Conservation (phyloP, 2,797 vertebrate genomes). For the Aselliscus stoliczkanus region DNA sequence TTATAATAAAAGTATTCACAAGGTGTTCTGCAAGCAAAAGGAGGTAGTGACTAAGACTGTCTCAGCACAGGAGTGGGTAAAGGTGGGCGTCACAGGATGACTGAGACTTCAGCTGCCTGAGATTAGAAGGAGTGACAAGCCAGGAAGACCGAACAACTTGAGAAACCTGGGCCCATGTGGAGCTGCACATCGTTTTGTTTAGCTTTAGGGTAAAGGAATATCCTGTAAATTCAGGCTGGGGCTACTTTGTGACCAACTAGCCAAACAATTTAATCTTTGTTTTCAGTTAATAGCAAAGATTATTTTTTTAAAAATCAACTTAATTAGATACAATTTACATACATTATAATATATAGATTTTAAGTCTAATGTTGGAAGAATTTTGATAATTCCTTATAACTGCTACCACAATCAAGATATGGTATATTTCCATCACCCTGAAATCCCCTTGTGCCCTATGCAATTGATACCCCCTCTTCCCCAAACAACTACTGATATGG, state of each 20-base stretch:
- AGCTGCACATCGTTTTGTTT: background rate
- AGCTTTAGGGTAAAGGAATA: background rate
- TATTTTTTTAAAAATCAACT: background rate
- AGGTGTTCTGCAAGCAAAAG: background rate
- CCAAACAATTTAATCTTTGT: background rate
- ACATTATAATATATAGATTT: background rate
- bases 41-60: conserved; percentile 41
- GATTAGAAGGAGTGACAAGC: background rate
- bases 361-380: background rate
- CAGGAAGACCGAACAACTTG: background rate
- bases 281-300: background rate
- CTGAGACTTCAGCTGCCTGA: background rate
- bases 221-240: background rate
- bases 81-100: background rate
- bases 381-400: conserved; percentile 10
- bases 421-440: background rate
- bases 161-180: background rate
- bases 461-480: background rate
- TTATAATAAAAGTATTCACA: conserved; percentile 53
- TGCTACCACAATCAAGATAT: background rate
- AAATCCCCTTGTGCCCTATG: background rate
- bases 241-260: background rate
- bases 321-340: background rate
- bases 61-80: background rate
- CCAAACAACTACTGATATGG: background rate